Evolutionary conservation across 2,113 vertebrate species (phyloP), one percentile per base, ranked within the genome.

Genomic region (Stigmatopora argus): DNA sequence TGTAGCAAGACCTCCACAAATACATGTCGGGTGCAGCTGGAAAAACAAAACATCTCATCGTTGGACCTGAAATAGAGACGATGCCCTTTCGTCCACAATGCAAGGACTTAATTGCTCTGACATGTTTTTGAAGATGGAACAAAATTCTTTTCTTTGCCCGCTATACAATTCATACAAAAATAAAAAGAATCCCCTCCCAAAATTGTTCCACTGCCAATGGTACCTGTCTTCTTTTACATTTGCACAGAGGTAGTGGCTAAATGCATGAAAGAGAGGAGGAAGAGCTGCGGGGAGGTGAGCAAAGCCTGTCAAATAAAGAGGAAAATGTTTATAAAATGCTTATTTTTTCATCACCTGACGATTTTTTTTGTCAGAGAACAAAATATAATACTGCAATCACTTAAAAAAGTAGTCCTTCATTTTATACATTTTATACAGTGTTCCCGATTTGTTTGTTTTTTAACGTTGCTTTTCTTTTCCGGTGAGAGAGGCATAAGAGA

Each of bases 351-450:
- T 85, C 82, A 89, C 77, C 82, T 82, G 85, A 88, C 75, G 83
- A 89, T 87, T 88, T 81, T 90, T 89, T 78, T 86, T 88, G 83
- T 84, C 73, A 85, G 88, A 87, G 83, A 89, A 90, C 89, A 90
- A 91, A 91, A 92, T 92, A 93, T 93, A 96, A 96, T 94, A 97
- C 94, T 98, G 96, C 92, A 90, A 89, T 95, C 94, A 95, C 93
- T 94, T 98, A 96, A 92, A 97, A 97, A 97, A 96, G 94, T 96
- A 96, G 92, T 96, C 93, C 94, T 96, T 96, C 93, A 93, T 95
- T 90, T 94, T 97, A 92, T 97, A 96, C 94, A 96, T 90, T 95
- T 94, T 96, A 92, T 94, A 96, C 95, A 95, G 92, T 90, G 86
- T 88, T 92, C 89, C 85, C 85, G 78, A 82, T 83, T 82, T 83